Evolutionary conservation across 2,113 vertebrate genomes (phyloP), one percentile per base, ranked within the genome.

Genomic region (Ochotona curzoniae): DNA sequence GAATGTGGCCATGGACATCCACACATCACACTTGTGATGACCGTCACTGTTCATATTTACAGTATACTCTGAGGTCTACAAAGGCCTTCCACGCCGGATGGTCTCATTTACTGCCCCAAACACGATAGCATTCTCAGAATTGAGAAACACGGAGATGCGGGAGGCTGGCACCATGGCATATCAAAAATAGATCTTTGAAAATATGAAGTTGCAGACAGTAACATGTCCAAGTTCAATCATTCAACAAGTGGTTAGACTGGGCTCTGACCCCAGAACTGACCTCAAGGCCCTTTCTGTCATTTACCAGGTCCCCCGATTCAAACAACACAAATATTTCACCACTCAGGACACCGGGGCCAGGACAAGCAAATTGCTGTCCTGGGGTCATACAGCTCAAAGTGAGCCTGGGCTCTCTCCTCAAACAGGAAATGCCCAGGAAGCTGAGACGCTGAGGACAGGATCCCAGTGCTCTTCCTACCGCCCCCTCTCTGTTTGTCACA

Each of bases 401-500:
- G 35, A 38, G 30, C 69, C 86, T n/a, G 1, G 61, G 66, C 51
- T 38, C 60, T 90, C 89, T 92, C 66, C 25, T 89, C 71, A 82
- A 80, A 89, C n/a, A 82, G 87, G 89, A 94, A 91, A 61, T 93
- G 73, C 32, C 91, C 83, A 60, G 89, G 73, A 90, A 81, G 88
- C 70, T 87, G 86, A 82, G 14, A 10, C 63, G 83, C 73, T 79
- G 78, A 95, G 75, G 89, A 86, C 0, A 3, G 49, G 80, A 82
- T 67, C 88, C 86, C 6, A 6, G 15, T 63, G 75, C 95, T 79
- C 93, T 93, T 2, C 80, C 4, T 69, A 80, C 89, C 90, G 63
- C 61, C 79, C 73, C 47, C 88, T 94, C 8, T 67, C 4, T 57
- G 96, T 96, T 95, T 97, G 96, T 95, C 93, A 93, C 94, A 96